Base-by-base conservation (phyloP, 2,113 vertebrate genomes). In the Meriones unguiculatus region DNA sequence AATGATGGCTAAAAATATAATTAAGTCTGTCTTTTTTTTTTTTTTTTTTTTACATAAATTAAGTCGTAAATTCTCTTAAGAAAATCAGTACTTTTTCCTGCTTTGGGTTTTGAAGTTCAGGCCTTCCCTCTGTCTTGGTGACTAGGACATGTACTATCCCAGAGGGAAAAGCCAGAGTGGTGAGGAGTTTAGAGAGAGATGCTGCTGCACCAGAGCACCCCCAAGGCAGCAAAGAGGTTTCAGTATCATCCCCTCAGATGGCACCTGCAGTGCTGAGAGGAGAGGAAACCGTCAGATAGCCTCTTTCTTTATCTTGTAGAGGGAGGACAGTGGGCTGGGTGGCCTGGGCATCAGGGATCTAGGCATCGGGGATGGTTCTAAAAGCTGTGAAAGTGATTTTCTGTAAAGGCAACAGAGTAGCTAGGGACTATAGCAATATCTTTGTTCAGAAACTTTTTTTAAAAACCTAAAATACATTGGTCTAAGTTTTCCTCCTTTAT, bases 361-460 rank as follows among this genome's bases (percentile, higher is more conserved):
- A 35, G 32, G 25, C 32, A 46, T 46, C 54, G 22, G 93, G 50
- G 46, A 46, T 64, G 81, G 22, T 65, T 95, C 35, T 46, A 3
- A 28, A 57, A 5, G 11, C 64, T 93, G 73, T 57, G 62, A 78
- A 73, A 54, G 32, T 81, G 17, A 59, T 59, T 59, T 57, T n/a
- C 50, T 59, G 9, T 81, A 22, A 17, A 46, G 41, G 62, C 70
- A 41, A 35, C 67, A 59, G 38, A 11, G 8, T 81, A 59, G 76
- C 78, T 96, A 59, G 41, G 67, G 20, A 62, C 35, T 25, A 82
- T 7, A 77, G 65, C 54, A 57, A 75, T 76, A 67, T 46, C 41
- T 86, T 95, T 88, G 32, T 20, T 92, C 77, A 59, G 80, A 89
- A 78, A 24, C 88, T 50, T 91, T 87, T 80, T 18, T 90, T 84